These are phyloP conservation scores for Scolanthus callimorphus DNA, from an alignment of 92 coral and sea anemone genomes.

Conservation along the genomic window DNA sequence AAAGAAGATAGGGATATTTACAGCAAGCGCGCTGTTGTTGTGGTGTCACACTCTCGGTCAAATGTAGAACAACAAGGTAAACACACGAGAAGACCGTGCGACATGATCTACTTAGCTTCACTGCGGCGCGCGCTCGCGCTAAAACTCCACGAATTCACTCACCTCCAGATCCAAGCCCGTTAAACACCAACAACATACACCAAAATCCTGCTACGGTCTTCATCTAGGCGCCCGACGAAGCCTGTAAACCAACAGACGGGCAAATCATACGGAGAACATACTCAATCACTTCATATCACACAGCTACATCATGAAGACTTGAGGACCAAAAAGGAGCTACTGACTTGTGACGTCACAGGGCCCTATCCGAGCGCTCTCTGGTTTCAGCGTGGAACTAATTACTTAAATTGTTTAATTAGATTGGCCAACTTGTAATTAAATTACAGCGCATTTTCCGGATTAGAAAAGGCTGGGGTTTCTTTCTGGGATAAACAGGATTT, in stretches of 20 bases:
- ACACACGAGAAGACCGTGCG: conserved; percentile 5
- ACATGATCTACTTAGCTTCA: conserved; percentile 5
- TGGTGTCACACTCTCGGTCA: conserved; percentile 2
- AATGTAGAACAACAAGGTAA: background rate
- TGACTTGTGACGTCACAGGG: conserved; percentile 1
- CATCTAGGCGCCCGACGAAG: conserved; percentile 1
- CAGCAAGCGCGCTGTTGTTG: too few relatives aligned
- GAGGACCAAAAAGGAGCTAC: background rate
- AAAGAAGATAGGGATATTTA: too few relatives aligned
- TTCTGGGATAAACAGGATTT: background rate
- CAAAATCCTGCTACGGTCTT: background rate
- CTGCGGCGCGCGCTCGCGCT: background rate
- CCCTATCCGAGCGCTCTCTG: background rate
- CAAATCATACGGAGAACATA: conserved; percentile 1
- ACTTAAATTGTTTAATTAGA: conserved; percentile 4
- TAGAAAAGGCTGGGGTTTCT: background rate
- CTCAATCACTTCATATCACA: background rate
- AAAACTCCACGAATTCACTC: background rate
- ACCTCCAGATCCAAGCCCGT: background rate
- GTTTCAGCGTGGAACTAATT: background rate
- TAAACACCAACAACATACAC: background rate
- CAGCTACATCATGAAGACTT: background rate
- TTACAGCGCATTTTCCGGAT: conserved; percentile 1
- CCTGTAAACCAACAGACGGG: conserved; percentile 3
- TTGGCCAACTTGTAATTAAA: conserved; percentile 4